A percentile compares a stretch with the other conserved stretches of the same genome.
These are phyloP conservation scores for Melanotaenia nigrans DNA, from an alignment of 2,797 vertebrate species.

Conservation along the genomic window DNA sequence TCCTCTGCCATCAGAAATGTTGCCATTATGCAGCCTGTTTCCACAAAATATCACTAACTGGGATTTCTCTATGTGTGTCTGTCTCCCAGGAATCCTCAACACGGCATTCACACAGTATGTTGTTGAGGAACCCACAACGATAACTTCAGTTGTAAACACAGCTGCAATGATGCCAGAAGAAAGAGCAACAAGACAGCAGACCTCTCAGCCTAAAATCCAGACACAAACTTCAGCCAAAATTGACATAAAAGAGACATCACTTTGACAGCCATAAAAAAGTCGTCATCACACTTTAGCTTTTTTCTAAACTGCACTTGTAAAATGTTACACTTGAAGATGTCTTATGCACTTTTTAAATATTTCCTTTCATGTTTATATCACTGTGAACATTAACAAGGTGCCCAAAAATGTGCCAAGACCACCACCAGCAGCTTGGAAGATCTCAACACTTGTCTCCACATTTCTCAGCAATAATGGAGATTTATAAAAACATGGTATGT, in stretches of 20 bases:
- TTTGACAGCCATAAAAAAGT: constrained; percentile 50
- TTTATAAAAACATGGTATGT: neutral
- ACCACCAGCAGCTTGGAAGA: neutral
- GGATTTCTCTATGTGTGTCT: constrained; percentile 19
- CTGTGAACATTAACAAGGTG: too few relatives aligned
- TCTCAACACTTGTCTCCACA: neutral
- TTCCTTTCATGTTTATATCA: neutral
- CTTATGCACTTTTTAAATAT: neutral
- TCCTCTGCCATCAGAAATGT: neutral
- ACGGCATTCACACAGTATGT: constrained; percentile 76
- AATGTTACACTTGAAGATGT: neutral
- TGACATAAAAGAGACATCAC: constrained; percentile 79
- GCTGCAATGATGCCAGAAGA: constrained; percentile 5
- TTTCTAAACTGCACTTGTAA: neutral
- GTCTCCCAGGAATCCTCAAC: constrained; percentile 69
- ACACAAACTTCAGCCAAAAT: constrained; percentile 18
- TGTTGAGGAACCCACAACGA: constrained; percentile 50
- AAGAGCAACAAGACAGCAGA: neutral
- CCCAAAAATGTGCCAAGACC: neutral
- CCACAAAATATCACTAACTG: constrained; percentile 2
- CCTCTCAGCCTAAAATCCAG: constrained; percentile 15
- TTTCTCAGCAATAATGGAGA: neutral
- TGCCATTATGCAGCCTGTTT: neutral
- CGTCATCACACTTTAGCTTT: neutral
- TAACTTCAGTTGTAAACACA: constrained; percentile 60